phyloP scores from a whole-genome alignment of 2,888 invertebrate species.

The Formica aserva region DNA sequence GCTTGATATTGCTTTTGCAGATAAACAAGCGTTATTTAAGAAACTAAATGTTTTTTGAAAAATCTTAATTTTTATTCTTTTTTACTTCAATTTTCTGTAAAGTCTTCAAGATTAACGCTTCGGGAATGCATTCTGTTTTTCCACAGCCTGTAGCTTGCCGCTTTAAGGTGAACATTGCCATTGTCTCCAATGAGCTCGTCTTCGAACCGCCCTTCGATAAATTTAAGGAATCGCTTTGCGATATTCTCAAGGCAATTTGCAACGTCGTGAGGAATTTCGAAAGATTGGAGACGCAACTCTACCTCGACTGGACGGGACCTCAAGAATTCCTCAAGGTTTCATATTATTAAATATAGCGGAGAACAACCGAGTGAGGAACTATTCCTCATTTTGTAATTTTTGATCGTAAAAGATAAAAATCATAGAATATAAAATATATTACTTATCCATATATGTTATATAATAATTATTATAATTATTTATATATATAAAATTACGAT shows the following conservation, averaged over 20 bases:
- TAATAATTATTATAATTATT: background rate
- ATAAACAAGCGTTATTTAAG: background rate
- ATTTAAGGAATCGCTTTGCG: constrained; percentile 90
- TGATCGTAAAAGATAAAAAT: background rate
- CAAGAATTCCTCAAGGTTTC: constrained; percentile 76
- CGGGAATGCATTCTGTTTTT: too few relatives aligned
- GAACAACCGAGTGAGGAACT: background rate
- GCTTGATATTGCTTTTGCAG: background rate
- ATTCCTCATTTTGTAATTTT: background rate
- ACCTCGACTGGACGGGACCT: constrained; percentile 75
- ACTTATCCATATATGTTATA: background rate
- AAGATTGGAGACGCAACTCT: constrained; percentile 92
- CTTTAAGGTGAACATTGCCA: constrained; percentile 89
- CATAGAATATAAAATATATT: background rate
- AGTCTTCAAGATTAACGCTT: background rate
- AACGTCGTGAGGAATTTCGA: constrained; percentile 91
- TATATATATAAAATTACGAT: background rate
- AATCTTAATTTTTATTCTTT: background rate
- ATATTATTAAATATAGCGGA: background rate
- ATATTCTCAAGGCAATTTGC: constrained; percentile 91
- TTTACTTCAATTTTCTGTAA: background rate
- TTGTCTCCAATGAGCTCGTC: constrained; percentile 88
- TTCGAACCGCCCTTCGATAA: constrained; percentile 92
- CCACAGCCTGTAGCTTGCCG: constrained; percentile 83
- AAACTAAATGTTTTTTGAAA: background rate